Conservation (phyloP, 2,797 vertebrate species). For the Sebastes oblongus region DNA sequence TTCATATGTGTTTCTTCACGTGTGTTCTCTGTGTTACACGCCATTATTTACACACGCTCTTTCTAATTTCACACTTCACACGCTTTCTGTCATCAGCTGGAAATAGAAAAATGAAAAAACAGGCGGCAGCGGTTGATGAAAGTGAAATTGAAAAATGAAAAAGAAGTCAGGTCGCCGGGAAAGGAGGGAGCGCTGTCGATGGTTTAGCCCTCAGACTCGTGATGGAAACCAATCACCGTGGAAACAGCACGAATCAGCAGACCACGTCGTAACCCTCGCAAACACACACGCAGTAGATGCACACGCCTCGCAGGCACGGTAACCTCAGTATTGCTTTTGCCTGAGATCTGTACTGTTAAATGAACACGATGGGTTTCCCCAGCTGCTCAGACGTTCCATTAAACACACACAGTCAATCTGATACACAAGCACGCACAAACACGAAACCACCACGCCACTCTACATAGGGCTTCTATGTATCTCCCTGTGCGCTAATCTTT, state of each 20-base stretch:
- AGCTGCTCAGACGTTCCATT: slow-evolving; percentile 69
- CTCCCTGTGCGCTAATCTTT: slow-evolving; percentile 41
- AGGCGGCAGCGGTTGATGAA: slow-evolving; percentile 73
- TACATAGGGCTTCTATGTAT: slow-evolving; percentile 36
- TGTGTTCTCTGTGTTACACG: slow-evolving; percentile 66
- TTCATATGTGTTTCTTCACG: slow-evolving; percentile 40
- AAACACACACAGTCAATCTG: slow-evolving; percentile 70
- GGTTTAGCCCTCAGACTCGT: slow-evolving; percentile 61
- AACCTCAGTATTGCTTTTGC: slow-evolving; percentile 62
- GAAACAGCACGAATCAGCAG: slow-evolving; percentile 76
- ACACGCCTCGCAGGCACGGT: neutral
- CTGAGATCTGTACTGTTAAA: slow-evolving; percentile 69
- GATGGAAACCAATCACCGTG: slow-evolving; percentile 81
- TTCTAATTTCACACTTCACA: slow-evolving; percentile 84
- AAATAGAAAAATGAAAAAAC: slow-evolving; percentile 76
- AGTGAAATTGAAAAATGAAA: slow-evolving; percentile 82
- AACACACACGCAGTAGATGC: slow-evolving; percentile 33
- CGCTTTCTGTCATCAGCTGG: slow-evolving; percentile 73
- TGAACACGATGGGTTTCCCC: slow-evolving; percentile 76
- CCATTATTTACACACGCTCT: slow-evolving; percentile 78
- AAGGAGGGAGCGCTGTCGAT: slow-evolving; percentile 65
- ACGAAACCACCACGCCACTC: slow-evolving; percentile 43
- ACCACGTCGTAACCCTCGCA: slow-evolving; percentile 46
- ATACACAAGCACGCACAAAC: slow-evolving; percentile 63
- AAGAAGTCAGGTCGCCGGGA: slow-evolving; percentile 60